Evolutionary conservation across 1,140 invertebrate species (phyloP), one percentile per base, ranked within the genome.

Genomic region (Solenopsis invicta): DNA sequence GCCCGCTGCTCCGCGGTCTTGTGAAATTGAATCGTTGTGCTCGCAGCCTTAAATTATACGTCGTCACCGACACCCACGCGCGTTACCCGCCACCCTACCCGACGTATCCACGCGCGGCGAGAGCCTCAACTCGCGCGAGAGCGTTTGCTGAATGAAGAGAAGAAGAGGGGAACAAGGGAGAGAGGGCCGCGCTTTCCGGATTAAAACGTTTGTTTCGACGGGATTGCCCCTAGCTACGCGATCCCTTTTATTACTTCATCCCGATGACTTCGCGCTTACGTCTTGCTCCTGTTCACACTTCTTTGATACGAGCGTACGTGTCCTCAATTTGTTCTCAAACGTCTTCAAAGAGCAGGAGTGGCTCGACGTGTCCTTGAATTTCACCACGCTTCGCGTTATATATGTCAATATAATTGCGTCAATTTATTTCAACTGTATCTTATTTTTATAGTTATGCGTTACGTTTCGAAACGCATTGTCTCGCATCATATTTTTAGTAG

Each of bases 1-100:
- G 50, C 89, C 64, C 71, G 41, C 66, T 85, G 87, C 88, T 85
- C 71, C 89, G 74, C 74, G 89, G 61, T 90, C 91, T 90, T 72
- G 90, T 87, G 89, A 92, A 92, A 93, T 93, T 93, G 91, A 93
- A 92, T 92, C 92, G 91, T 92, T 90, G 87, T 87, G 54, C 86
- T 78, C 88, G 80, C 85, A 88, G 88, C 78, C 90, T 92, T 92
- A 91, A 92, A 92, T 92, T 93, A 93, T 90, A 88, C 91, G 91
- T 91, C 92, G 89, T 91, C 92, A 88, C 84, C 78, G 66, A 89
- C 92, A 91, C 90, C 91, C 91, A 92, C 91, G 89, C 89, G 34
- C 85, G 61, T 69, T 64, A 85, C 80, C 77, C 87, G 88, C 89
- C 52, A 80, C 62, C 34, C 62, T 34, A 29, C 62, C 69, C 59